A percentile compares a stretch with the other conserved stretches of the same genome.
phyloP scores from a whole-genome alignment of 2,888 invertebrate species.

The Autographa pulchrina region DNA sequence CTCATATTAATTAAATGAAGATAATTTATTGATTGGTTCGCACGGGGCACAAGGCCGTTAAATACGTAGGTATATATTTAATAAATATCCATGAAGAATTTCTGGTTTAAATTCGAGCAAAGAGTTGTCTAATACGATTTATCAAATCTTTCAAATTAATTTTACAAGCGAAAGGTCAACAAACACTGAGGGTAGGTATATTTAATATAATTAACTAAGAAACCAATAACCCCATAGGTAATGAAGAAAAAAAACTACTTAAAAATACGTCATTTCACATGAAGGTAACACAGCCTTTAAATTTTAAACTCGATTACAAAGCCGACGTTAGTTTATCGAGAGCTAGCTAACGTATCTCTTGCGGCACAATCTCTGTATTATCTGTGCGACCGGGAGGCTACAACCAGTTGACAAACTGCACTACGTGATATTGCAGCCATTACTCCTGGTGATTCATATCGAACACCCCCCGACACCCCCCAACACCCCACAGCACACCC shows the following conservation, averaged over 20 bases:
- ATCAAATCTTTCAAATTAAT: too few relatives aligned
- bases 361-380: conserved; percentile 82
- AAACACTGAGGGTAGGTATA: too few relatives aligned
- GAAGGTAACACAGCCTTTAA: conserved; percentile 22
- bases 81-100: not conserved
- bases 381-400: conserved; percentile 86
- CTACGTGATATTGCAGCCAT: conserved; percentile 89
- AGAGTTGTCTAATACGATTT: too few relatives aligned
- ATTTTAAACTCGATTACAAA: conserved; percentile 54
- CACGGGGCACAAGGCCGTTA: not conserved
- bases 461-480: conserved; percentile 76
- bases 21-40: not conserved
- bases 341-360: conserved; percentile 74
- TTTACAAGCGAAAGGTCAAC: too few relatives aligned
- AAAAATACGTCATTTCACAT: not conserved
- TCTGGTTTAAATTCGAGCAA: not conserved
- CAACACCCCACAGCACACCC: conserved; percentile 66
- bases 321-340: conserved; percentile 62
- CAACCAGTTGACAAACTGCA: conserved; percentile 89
- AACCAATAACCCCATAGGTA: too few relatives aligned
- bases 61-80: not conserved
- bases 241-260: too few relatives aligned
- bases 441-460: conserved; percentile 89
- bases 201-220: too few relatives aligned
- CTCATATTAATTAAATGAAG: not conserved